These are phyloP conservation scores for Malurus leucopterus DNA, from an alignment of 2,797 vertebrate species.

Conservation along the genomic window DNA sequence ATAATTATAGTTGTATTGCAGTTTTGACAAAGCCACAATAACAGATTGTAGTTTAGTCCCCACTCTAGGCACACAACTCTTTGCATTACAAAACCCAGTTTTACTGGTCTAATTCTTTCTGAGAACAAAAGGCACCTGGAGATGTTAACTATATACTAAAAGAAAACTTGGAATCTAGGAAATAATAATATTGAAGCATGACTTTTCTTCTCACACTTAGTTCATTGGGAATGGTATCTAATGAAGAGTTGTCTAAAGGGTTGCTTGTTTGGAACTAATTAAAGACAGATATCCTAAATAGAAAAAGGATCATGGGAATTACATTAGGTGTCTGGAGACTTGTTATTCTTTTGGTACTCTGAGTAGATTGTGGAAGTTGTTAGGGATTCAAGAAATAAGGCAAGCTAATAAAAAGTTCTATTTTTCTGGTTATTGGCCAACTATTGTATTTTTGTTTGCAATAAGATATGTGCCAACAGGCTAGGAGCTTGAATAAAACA, in stretches of 20 bases:
- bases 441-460: slow-evolving; percentile 70
- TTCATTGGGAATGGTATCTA: slow-evolving; percentile 70
- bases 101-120: slow-evolving; percentile 69
- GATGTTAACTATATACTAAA: slow-evolving; percentile 68
- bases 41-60: slow-evolving; percentile 62
- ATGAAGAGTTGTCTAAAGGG: slow-evolving; percentile 66
- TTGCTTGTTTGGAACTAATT: slow-evolving; percentile 77
- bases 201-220: slow-evolving; percentile 51
- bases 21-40: slow-evolving; percentile 68
- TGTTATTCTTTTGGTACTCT: slow-evolving; percentile 65
- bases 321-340: slow-evolving; percentile 69
- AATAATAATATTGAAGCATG: slow-evolving; percentile 67
- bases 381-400: slow-evolving; percentile 55
- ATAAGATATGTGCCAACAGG: slow-evolving; percentile 72
- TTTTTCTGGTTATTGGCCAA: slow-evolving; percentile 58
- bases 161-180: slow-evolving; percentile 60
- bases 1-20: slow-evolving; percentile 61
- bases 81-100: slow-evolving; percentile 68
- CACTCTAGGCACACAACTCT: slow-evolving; percentile 55
- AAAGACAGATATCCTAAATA: slow-evolving; percentile 76
- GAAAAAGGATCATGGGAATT: slow-evolving; percentile 77
- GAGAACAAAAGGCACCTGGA: slow-evolving; percentile 69
- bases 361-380: slow-evolving; percentile 69
- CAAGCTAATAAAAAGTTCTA: slow-evolving; percentile 65
- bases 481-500: slow-evolving; percentile 72